phyloP scores from a whole-genome alignment of 2,888 invertebrate species.

The Minunthozetes semirufus region DNA sequence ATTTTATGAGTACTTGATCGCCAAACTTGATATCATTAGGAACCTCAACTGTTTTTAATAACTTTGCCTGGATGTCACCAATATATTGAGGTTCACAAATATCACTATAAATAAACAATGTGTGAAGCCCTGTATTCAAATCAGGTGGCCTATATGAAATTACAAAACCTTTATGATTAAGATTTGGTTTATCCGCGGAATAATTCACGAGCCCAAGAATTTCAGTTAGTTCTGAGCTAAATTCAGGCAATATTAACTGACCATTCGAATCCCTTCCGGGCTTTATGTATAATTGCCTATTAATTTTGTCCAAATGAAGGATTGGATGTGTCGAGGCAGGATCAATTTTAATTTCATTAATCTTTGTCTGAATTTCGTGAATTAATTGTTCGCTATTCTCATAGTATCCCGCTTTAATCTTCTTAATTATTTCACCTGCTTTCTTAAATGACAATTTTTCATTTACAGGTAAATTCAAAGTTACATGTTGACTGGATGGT shows the following conservation, averaged over 20 bases:
- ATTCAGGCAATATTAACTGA: neutral
- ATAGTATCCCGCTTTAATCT: neutral
- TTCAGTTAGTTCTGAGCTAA: neutral
- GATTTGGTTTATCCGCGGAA: neutral
- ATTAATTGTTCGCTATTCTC: neutral
- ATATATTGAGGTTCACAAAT: slow-evolving; percentile 21
- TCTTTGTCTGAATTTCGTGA: neutral
- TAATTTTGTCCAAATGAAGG: too few species aligned
- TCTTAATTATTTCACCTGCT: too few species aligned
- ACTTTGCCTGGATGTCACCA: neutral
- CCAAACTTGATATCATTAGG: neutral
- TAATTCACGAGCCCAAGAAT: neutral
- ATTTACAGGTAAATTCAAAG: too few species aligned
- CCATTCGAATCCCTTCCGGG: neutral
- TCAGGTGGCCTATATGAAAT: neutral
- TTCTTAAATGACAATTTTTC: too few species aligned
- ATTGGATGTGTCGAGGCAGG: too few species aligned
- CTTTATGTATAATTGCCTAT: neutral
- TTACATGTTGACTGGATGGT: too few species aligned
- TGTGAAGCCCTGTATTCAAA: neutral
- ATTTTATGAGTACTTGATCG: neutral
- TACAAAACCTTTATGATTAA: neutral
- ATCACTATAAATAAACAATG: slow-evolving; percentile 10
- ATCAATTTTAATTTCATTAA: too few species aligned
- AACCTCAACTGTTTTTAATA: slow-evolving; percentile 6